phyloP scores from a whole-genome alignment of 1,140 invertebrate genomes.

The Drosophila nebulosa region DNA sequence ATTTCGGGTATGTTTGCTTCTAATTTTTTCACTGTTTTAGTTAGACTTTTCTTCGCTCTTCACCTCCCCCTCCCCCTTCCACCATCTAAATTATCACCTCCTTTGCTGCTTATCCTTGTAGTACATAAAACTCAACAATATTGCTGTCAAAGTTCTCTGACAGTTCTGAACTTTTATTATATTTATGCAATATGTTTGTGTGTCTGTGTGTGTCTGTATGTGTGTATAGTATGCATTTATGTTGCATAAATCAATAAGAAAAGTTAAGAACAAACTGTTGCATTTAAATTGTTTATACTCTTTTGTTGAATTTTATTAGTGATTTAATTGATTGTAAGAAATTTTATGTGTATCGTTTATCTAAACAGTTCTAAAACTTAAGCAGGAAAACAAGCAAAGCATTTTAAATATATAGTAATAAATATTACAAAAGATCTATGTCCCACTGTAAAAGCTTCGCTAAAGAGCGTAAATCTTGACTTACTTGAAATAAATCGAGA shows the following conservation, averaged over 20 bases:
- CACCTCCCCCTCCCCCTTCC: not conserved
- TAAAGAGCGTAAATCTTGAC: too few species aligned
- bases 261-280: not conserved
- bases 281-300: not conserved
- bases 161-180: conserved; percentile 49
- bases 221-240: not conserved
- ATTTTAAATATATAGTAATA: too few species aligned
- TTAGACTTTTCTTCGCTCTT: conserved; percentile 7
- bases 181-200: not conserved
- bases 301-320: too few species aligned
- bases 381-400: too few species aligned
- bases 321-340: not conserved
- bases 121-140: conserved; percentile 69
- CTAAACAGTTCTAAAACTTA: too few species aligned
- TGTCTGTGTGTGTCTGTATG: not conserved
- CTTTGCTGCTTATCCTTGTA: conserved; percentile 14
- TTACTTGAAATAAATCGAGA: too few species aligned
- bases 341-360: too few species aligned
- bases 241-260: not conserved
- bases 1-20: conserved; percentile 39
- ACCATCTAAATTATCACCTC: too few species aligned
- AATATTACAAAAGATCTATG: too few species aligned
- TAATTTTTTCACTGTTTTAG: conserved; percentile 54
- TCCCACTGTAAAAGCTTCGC: too few species aligned
- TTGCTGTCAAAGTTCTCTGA: conserved; percentile 59